Conservation (phyloP, 2,797 vertebrate species). For the Aselliscus stoliczkanus region DNA sequence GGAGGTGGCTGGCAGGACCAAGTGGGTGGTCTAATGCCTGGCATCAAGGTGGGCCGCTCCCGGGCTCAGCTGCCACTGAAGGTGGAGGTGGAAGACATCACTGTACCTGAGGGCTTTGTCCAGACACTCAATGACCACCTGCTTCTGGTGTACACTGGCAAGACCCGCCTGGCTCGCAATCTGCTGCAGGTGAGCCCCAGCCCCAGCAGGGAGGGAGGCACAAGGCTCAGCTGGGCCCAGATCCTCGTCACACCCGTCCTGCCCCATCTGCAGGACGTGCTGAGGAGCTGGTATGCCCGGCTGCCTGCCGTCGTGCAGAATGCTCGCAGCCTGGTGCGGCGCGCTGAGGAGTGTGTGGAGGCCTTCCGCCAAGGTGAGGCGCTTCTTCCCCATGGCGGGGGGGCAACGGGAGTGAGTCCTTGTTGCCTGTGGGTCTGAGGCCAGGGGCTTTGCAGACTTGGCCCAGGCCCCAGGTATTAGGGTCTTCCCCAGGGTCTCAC, state of each 20-base stretch:
- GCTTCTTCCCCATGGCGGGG: neutral
- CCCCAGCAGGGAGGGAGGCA: neutral
- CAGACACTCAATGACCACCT: constrained; percentile 87
- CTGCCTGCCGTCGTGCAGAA: constrained; percentile 88
- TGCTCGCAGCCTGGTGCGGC: constrained; percentile 84
- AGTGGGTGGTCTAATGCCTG: constrained; percentile 92
- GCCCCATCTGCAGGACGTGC: constrained; percentile 86
- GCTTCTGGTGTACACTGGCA: constrained; percentile 95
- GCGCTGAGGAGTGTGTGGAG: constrained; percentile 87
- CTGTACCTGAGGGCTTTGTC: constrained; percentile 82
- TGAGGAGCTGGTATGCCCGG: constrained; percentile 94
- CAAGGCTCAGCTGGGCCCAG: neutral
- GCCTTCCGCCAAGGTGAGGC: constrained; percentile 87
- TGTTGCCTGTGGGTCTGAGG: neutral
- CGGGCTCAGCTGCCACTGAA: constrained; percentile 87
- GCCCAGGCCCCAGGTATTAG: neutral
- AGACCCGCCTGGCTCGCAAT: constrained; percentile 95
- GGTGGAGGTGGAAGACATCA: constrained; percentile 89
- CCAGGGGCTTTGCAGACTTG: neutral
- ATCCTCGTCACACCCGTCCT: neutral
- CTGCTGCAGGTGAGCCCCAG: constrained; percentile 89
- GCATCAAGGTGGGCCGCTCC: constrained; percentile 92
- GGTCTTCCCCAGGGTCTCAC: neutral
- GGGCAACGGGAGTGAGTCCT: neutral
- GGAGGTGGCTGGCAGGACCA: constrained; percentile 99